Conservation (phyloP, 2,113 vertebrate species). For the Dolichallabes microphthalmus region DNA sequence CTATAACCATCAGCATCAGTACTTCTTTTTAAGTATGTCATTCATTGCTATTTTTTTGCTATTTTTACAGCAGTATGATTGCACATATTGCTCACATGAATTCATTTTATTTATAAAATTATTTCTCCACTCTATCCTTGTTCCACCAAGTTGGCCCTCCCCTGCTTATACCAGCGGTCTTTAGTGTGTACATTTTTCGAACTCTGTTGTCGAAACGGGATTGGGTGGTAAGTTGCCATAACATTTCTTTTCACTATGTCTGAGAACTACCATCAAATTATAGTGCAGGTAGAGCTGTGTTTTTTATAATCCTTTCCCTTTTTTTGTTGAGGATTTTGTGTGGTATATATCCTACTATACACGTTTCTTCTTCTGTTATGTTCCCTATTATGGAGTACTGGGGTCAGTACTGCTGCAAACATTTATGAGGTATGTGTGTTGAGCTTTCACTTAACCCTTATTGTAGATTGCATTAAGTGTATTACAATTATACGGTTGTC, state of each 20-base stretch:
- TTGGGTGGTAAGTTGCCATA: conserved; percentile 50
- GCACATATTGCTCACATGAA: background rate
- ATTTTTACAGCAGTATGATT: background rate
- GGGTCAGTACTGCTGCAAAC: conserved; percentile 81
- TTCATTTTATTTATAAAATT: background rate
- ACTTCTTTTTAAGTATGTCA: conserved; percentile 87
- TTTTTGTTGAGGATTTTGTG: conserved; percentile 78
- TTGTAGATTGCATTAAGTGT: background rate
- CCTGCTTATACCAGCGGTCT: conserved; percentile 52
- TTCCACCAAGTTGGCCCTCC: conserved; percentile 47
- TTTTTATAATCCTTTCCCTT: background rate
- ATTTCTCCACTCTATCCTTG: conserved; percentile 20
- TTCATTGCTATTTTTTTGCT: background rate
- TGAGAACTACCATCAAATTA: background rate
- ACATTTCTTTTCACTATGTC: background rate
- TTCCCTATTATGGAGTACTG: conserved; percentile 81
- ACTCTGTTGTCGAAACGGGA: conserved; percentile 32
- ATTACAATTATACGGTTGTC: background rate
- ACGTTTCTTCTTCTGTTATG: conserved; percentile 83
- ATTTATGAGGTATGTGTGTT: conserved; percentile 82
- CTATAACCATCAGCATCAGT: conserved; percentile 89
- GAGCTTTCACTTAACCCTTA: background rate
- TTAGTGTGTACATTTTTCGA: conserved; percentile 49
- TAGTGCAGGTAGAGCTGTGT: background rate
- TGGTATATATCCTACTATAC: conserved; percentile 87